phyloP scores from a whole-genome alignment of 2,888 invertebrate genomes.

The Cylindroiulus punctatus region DNA sequence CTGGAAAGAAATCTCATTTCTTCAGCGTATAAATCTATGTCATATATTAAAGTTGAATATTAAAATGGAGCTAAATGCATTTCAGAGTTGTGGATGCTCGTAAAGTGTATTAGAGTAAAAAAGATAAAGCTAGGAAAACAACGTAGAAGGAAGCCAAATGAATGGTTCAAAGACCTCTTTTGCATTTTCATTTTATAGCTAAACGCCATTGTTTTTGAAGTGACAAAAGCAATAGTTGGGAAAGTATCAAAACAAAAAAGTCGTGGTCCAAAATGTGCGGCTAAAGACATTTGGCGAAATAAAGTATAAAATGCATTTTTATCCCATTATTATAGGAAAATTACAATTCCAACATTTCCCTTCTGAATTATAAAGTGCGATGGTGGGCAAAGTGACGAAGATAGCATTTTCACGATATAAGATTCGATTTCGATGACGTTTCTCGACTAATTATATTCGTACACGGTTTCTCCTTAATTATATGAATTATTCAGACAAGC shows the following conservation, averaged over 20 bases:
- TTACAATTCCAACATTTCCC: not conserved
- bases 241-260: not conserved
- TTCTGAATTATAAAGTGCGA: not conserved
- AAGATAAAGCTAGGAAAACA: not conserved
- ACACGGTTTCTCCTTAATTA: conserved; percentile 17
- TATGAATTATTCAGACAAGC: conserved; percentile 24
- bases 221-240: not conserved
- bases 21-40: conserved; percentile 35
- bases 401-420: not conserved
- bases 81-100: conserved; percentile 15
- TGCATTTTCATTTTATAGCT: not conserved
- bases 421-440: not conserved
- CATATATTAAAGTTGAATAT: conserved; percentile 45
- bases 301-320: not conserved
- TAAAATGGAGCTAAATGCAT: conserved; percentile 35
- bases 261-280: not conserved
- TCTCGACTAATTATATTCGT: conserved; percentile 13
- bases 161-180: conserved; percentile 21
- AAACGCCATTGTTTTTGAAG: not conserved
- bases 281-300: not conserved
- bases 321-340: not conserved
- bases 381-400: not conserved
- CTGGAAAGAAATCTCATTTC: conserved; percentile 29
- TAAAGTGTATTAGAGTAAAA: conserved; percentile 37
- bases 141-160: conserved; percentile 1